phyloP scores from a whole-genome alignment of 2,888 invertebrate genomes.

The Hydrotaea diabolus region DNA sequence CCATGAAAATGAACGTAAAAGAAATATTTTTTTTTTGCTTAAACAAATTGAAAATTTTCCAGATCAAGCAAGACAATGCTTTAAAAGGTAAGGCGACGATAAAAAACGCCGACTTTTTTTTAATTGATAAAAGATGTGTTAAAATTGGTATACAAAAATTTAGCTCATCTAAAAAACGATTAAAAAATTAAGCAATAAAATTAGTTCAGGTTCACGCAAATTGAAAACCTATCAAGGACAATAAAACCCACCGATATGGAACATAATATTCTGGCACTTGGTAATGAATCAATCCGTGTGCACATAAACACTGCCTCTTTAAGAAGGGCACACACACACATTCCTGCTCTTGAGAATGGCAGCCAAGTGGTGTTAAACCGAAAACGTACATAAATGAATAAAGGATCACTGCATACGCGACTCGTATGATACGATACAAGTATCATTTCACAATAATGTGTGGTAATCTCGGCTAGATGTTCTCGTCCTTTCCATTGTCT shows the following conservation, averaged over 20 bases:
- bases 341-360: background rate
- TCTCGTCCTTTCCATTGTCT: slow-evolving; percentile 23
- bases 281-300: slow-evolving; percentile 75
- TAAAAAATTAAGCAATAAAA: slow-evolving; percentile 81
- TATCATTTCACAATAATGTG: slow-evolving; percentile 52
- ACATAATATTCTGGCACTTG: too few relatives aligned
- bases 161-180: slow-evolving; percentile 28
- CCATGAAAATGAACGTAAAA: slow-evolving; percentile 33
- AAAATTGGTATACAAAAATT: background rate
- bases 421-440: too few relatives aligned
- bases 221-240: slow-evolving; percentile 72
- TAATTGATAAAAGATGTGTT: slow-evolving; percentile 24
- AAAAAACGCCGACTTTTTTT: slow-evolving; percentile 33
- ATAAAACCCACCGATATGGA: slow-evolving; percentile 54
- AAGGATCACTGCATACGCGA: background rate
- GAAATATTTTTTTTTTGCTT: slow-evolving; percentile 9
- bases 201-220: slow-evolving; percentile 80
- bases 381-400: background rate
- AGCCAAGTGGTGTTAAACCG: background rate
- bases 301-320: slow-evolving; percentile 46
- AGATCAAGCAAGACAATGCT: slow-evolving; percentile 66
- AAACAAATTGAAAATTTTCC: slow-evolving; percentile 76
- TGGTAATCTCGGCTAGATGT: slow-evolving; percentile 57
- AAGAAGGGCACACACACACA: slow-evolving; percentile 19
- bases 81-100: background rate